Conservation (phyloP, 92 coral and sea anemone species). For the Epizoanthus stellaris region DNA sequence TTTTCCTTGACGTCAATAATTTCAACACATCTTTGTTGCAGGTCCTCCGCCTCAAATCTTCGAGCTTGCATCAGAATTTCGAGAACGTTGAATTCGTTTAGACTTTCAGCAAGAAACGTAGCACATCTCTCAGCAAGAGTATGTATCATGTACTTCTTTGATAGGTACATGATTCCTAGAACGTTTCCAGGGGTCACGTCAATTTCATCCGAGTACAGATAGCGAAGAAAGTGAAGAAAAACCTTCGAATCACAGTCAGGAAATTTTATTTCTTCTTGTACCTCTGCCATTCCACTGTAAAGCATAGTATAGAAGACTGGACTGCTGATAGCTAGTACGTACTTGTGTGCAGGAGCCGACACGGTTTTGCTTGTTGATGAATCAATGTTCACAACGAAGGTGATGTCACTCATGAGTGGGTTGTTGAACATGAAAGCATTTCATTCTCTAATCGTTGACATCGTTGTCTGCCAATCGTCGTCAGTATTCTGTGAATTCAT, state of each 20-base stretch:
- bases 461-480: conserved; percentile 1
- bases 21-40: conserved; percentile 56
- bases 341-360: no score
- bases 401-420: conserved; percentile 21
- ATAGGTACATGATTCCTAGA: conserved; percentile 53
- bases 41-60: conserved; percentile 46
- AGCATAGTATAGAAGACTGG: conserved; percentile 33
- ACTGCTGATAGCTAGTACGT: conserved; percentile 27
- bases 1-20: conserved; percentile 46
- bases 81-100: conserved; percentile 50
- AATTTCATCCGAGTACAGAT: conserved; percentile 58
- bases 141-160: conserved; percentile 70
- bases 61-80: conserved; percentile 56
- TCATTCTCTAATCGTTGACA: background rate
- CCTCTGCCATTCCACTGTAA: conserved; percentile 52
- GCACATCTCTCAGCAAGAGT: conserved; percentile 52
- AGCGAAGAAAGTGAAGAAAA: conserved; percentile 59
- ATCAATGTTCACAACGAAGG: conserved; percentile 21
- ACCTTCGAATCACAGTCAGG: conserved; percentile 55
- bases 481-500: background rate
- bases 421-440: background rate
- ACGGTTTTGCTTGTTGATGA: no score
- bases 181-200: conserved; percentile 53
- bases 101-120: conserved; percentile 34
- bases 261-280: conserved; percentile 50